These are phyloP conservation scores for Noctua fimbriata DNA, from an alignment of 2,888 invertebrate species.

Conservation along the genomic window DNA sequence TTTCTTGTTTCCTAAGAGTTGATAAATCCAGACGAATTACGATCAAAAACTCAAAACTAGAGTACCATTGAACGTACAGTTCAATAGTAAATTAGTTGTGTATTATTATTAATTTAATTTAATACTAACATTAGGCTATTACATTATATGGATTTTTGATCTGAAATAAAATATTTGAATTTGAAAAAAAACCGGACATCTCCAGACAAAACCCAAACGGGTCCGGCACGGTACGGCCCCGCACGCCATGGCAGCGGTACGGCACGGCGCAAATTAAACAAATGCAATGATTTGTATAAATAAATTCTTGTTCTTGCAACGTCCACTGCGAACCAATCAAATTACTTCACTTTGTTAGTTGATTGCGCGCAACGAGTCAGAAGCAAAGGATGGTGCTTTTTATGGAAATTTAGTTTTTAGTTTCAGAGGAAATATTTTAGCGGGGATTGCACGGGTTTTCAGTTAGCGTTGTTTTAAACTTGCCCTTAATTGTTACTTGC, in stretches of 20 bases:
- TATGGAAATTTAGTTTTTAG: background rate
- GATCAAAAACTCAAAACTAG: background rate
- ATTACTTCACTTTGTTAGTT: constrained; percentile 84
- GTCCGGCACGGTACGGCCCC: constrained; percentile 16
- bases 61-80: no score
- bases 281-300: constrained; percentile 79
- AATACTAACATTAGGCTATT: no score
- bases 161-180: no score
- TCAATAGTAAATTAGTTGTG: no score
- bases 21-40: background rate
- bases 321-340: constrained; percentile 77
- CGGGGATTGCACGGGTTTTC: no score
- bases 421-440: background rate
- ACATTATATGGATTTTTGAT: no score
- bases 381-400: constrained; percentile 31
- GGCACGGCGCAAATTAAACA: constrained; percentile 61
- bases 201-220: background rate
- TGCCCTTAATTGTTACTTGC: background rate
- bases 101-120: no score
- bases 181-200: background rate
- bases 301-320: constrained; percentile 78
- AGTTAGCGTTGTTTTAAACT: background rate
- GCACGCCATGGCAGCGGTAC: constrained; percentile 10
- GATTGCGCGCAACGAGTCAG: constrained; percentile 72
- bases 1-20: background rate